phyloP scores from a whole-genome alignment of 2,888 invertebrate genomes.

The Horisme vitalbata region DNA sequence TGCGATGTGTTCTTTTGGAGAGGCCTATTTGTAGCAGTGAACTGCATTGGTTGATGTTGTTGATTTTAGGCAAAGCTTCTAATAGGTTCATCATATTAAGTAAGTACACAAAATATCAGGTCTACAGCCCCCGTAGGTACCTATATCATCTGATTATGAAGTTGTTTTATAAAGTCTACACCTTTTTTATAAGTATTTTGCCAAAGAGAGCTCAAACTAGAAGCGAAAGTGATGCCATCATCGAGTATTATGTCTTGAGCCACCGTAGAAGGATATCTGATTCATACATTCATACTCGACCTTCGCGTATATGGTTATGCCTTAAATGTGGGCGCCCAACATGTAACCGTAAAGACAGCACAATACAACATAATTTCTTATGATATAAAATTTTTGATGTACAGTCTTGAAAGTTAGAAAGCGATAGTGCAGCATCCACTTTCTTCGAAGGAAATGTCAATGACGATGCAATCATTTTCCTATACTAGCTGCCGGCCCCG shows the following conservation, averaged over 20 bases:
- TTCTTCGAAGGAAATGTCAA: constrained; percentile 17
- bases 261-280: constrained; percentile 44
- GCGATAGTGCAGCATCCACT: constrained; percentile 23
- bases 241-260: constrained; percentile 19
- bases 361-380: constrained; percentile 28
- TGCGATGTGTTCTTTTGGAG: no score
- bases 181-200: no score
- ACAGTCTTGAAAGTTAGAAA: constrained; percentile 43
- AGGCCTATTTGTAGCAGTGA: no score
- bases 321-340: constrained; percentile 35
- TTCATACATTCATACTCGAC: constrained; percentile 42
- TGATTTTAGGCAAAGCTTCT: no score
- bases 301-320: constrained; percentile 40
- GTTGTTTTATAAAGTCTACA: no score
- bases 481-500: no score
- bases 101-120: no score
- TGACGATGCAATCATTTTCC: no score
- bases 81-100: no score
- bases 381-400: constrained; percentile 33
- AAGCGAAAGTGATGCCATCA: constrained; percentile 50
- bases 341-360: constrained; percentile 32
- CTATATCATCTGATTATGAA: no score
- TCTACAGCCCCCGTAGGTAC: no score
- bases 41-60: no score
- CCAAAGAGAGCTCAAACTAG: constrained; percentile 21